Percentiles rank a stretch among this genome's conserved stretches.
Conservation (phyloP, 2,888 invertebrate species). For the Byasa hedistus region DNA sequence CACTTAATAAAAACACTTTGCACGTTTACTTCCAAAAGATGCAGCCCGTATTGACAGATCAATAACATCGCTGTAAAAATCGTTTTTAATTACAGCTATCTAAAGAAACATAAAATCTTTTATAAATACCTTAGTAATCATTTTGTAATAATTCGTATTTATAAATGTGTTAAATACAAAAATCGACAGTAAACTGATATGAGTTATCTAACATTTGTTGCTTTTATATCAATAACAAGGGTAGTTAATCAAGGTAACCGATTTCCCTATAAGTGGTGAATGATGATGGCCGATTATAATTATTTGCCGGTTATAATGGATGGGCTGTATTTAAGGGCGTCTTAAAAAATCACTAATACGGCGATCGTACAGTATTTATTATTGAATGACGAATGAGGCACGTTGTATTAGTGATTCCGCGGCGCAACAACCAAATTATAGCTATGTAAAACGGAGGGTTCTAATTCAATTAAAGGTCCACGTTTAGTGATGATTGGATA, state of each 20-base stretch:
- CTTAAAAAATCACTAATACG: slow-evolving; percentile 32
- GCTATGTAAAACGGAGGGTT: too few species aligned
- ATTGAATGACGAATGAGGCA: background rate
- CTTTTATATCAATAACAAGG: slow-evolving; percentile 35
- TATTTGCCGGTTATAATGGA: slow-evolving; percentile 35
- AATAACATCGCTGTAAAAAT: background rate
- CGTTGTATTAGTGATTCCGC: background rate
- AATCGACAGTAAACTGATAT: slow-evolving; percentile 32
- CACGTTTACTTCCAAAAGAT: background rate
- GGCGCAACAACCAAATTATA: too few species aligned
- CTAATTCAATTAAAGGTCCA: too few species aligned
- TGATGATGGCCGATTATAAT: slow-evolving; percentile 37
- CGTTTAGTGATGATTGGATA: too few species aligned
- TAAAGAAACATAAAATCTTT: background rate
- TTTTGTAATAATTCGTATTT: slow-evolving; percentile 4
- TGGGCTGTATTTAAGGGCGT: slow-evolving; percentile 31
- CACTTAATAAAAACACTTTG: background rate
- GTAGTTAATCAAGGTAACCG: slow-evolving; percentile 37
- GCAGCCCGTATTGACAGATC: background rate
- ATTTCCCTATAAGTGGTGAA: slow-evolving; percentile 40
- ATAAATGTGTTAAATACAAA: slow-evolving; percentile 5
- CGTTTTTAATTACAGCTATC: background rate
- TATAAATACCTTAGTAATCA: slow-evolving; percentile 27
- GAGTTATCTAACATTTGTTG: slow-evolving; percentile 20
- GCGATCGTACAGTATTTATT: slow-evolving; percentile 3